phyloP scores from a whole-genome alignment of 1,140 invertebrate genomes.

The Camponotus floridanus region DNA sequence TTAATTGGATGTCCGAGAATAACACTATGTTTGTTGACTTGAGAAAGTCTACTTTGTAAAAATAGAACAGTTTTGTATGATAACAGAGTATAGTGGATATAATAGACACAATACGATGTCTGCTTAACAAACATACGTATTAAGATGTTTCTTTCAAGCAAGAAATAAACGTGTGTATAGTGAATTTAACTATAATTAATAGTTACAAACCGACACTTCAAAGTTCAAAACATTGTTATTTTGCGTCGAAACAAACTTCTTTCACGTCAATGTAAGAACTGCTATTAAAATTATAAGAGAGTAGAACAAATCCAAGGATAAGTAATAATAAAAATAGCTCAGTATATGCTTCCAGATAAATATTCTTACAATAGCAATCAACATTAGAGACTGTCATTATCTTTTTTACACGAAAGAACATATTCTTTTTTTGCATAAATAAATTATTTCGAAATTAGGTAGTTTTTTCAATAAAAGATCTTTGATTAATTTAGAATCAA shows the following conservation, averaged over 20 bases:
- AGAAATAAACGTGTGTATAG: neutral
- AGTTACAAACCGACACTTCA: no score
- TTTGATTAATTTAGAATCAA: no score
- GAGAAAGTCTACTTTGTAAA: neutral
- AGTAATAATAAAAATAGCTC: conserved; percentile 75
- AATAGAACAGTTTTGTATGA: neutral
- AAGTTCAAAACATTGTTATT: neutral
- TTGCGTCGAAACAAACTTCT: neutral
- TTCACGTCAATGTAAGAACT: neutral
- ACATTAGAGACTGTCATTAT: conserved; percentile 54
- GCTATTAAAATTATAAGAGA: neutral
- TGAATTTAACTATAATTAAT: neutral
- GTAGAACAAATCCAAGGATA: conserved; percentile 67
- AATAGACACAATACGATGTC: neutral
- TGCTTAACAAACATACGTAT: neutral
- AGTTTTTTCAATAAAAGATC: no score
- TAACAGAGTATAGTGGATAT: neutral
- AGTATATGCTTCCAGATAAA: conserved; percentile 78
- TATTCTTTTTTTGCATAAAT: conserved; percentile 45
- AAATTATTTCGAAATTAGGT: no score
- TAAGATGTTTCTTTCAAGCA: neutral
- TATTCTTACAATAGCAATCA: conserved; percentile 75
- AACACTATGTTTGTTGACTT: neutral
- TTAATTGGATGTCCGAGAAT: conserved; percentile 3
- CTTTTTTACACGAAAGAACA: conserved; percentile 44